Percentiles rank a stretch among this genome's conserved stretches.
phyloP scores from a whole-genome alignment of 2,888 invertebrate species.

The Petrolisthes manimaculis region DNA sequence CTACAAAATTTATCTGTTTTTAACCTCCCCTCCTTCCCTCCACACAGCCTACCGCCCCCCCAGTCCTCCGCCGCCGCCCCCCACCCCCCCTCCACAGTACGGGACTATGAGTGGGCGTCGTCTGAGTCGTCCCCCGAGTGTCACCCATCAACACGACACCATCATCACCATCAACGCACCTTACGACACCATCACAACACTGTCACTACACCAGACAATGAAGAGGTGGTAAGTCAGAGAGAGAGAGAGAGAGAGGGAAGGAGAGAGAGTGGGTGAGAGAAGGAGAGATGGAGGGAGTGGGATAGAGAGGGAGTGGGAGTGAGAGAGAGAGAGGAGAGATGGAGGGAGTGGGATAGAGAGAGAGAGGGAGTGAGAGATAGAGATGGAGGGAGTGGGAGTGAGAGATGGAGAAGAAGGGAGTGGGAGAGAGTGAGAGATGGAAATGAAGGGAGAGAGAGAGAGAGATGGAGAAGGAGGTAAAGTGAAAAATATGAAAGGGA shows the following conservation, averaged over 20 bases:
- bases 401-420: background rate
- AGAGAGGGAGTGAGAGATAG: background rate
- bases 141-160: background rate
- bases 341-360: background rate
- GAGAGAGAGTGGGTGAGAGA: background rate
- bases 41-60: background rate
- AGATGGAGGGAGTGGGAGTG: no score
- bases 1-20: no score
- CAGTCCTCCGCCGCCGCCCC: background rate
- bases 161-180: background rate
- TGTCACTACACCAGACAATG: constrained; percentile 43
- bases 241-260: background rate
- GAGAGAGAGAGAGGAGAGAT: no score
- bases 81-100: constrained; percentile 1
- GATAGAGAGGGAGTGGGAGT: no score
- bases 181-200: constrained; percentile 25
- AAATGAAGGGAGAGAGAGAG: no score
- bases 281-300: no score
- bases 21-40: background rate
- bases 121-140: constrained; percentile 50
- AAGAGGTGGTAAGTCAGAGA: constrained; percentile 34
- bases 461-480: no score
- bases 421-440: no score
- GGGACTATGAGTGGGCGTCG: constrained; percentile 24
- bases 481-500: no score